These are phyloP conservation scores for Volucella inanis DNA, from an alignment of 2,888 invertebrate species.

Conservation along the genomic window DNA sequence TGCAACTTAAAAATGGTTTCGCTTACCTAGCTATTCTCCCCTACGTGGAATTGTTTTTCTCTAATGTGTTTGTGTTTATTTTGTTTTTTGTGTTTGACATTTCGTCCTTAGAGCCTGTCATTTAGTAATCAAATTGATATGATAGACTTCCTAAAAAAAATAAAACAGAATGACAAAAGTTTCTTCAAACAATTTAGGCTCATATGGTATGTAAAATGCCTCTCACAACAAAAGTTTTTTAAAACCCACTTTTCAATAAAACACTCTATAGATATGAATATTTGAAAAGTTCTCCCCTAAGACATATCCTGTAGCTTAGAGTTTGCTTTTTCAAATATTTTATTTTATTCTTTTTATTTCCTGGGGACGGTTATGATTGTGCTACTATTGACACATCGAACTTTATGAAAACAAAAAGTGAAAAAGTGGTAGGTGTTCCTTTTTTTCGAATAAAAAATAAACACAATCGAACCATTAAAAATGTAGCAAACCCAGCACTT, in stretches of 20 bases:
- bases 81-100: neutral
- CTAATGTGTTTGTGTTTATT: too few species aligned
- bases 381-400: constrained; percentile 41
- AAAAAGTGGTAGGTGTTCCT: constrained; percentile 7
- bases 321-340: neutral
- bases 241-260: neutral
- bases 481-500: constrained; percentile 53
- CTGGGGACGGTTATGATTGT: constrained; percentile 37
- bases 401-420: constrained; percentile 12
- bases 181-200: constrained; percentile 26
- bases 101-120: neutral
- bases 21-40: too few species aligned
- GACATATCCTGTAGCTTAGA: neutral
- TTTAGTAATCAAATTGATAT: constrained; percentile 30
- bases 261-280: constrained; percentile 15
- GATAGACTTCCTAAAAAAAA: constrained; percentile 8
- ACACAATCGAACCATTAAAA: constrained; percentile 53
- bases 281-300: constrained; percentile 30
- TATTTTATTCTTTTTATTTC: too few species aligned
- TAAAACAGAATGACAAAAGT: neutral
- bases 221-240: neutral
- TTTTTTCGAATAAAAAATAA: neutral
- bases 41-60: too few species aligned
- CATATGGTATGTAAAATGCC: neutral
- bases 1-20: too few species aligned